phyloP scores from a whole-genome alignment of 2,113 vertebrate species.

The Sus scrofa region DNA sequence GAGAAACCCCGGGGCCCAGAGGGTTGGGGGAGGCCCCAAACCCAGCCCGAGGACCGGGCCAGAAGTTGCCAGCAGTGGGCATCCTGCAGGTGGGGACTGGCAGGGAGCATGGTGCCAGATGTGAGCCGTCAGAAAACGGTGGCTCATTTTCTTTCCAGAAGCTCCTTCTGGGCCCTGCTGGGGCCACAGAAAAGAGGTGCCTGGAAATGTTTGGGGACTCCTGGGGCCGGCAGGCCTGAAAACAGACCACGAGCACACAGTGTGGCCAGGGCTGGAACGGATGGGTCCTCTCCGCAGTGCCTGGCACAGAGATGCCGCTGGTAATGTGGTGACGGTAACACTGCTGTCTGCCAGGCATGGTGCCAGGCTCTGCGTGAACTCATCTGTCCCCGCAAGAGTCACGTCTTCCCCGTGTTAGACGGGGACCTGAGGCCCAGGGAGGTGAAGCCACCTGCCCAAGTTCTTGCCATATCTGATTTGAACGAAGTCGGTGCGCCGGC shows the following conservation, averaged over 20 bases:
- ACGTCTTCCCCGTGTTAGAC: neutral
- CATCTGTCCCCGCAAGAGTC: neutral
- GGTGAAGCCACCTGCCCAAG: neutral
- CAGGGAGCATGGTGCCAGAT: neutral
- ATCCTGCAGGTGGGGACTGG: neutral
- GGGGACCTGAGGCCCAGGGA: neutral
- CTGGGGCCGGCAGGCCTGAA: neutral
- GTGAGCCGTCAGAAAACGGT: neutral
- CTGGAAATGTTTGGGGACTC: neutral
- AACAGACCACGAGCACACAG: neutral
- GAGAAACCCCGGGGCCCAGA: neutral
- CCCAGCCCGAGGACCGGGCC: neutral
- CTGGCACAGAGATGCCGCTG: neutral
- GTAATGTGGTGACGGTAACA: neutral
- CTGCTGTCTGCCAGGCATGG: neutral
- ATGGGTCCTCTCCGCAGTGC: neutral
- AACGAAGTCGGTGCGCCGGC: accelerated
- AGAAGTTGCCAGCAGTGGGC: neutral
- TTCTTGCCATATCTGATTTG: neutral
- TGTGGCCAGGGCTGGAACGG: too few relatives aligned
- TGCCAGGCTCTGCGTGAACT: neutral
- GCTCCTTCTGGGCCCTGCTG: neutral
- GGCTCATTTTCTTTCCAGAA: neutral
- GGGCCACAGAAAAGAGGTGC: neutral
- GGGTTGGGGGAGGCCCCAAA: neutral